phyloP scores from a whole-genome alignment of 2,888 invertebrate genomes.

The Himalopsyche anomala region DNA sequence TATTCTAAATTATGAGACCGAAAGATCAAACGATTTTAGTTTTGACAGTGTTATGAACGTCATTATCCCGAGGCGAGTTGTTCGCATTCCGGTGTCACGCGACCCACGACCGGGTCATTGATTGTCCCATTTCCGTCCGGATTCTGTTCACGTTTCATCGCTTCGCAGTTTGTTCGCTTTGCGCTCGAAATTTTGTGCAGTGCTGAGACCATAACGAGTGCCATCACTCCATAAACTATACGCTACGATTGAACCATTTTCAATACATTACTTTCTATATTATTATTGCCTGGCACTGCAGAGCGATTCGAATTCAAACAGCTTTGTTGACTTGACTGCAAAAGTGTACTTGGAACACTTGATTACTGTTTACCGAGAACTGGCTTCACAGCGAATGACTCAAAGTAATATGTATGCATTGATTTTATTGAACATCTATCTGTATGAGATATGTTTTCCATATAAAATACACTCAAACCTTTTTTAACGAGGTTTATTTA shows the following conservation, averaged over 20 bases:
- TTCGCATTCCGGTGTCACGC: not conserved
- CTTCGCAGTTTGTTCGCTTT: slow-evolving; percentile 23
- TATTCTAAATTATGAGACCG: too few species aligned
- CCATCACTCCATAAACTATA: slow-evolving; percentile 18
- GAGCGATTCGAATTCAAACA: too few species aligned
- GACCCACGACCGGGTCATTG: not conserved
- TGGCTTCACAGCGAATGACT: too few species aligned
- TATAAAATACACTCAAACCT: too few species aligned
- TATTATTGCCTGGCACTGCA: not conserved
- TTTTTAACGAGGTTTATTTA: too few species aligned
- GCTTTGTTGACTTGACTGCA: too few species aligned
- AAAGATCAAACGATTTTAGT: too few species aligned
- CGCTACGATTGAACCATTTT: not conserved
- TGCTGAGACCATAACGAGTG: not conserved
- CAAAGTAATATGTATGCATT: too few species aligned
- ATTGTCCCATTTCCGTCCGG: slow-evolving; percentile 12
- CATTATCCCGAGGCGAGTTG: slow-evolving; percentile 13
- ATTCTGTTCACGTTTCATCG: slow-evolving; percentile 31
- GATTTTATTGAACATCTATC: too few species aligned
- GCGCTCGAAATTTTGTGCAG: slow-evolving; percentile 7
- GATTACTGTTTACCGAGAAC: too few species aligned
- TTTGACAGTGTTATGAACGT: not conserved
- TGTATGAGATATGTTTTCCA: too few species aligned
- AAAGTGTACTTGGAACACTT: too few species aligned
- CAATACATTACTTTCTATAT: slow-evolving; percentile 10